These are phyloP conservation scores for Isoperla grammatica DNA, from an alignment of 2,888 invertebrate genomes.

Conservation along the genomic window DNA sequence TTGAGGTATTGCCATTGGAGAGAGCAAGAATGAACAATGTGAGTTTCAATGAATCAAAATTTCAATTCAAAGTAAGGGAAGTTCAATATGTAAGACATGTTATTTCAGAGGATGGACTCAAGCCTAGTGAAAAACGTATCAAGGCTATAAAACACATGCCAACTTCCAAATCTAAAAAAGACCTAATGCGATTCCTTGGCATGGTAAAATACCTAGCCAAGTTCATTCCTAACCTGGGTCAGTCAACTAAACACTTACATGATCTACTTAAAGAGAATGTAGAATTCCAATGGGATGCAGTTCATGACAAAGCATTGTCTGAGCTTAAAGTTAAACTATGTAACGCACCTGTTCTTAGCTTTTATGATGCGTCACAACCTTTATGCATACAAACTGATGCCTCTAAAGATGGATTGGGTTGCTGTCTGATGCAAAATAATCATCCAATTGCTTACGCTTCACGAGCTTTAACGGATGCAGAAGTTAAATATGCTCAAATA, in stretches of 20 bases:
- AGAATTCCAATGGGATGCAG: constrained; percentile 4
- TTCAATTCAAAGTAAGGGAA: background rate
- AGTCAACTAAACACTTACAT: constrained; percentile 18
- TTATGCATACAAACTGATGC: constrained; percentile 31
- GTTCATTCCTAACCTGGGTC: background rate
- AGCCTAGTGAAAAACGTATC: background rate
- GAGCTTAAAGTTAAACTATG: constrained; percentile 20
- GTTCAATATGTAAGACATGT: constrained; percentile 2
- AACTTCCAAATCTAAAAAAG: constrained; percentile 8
- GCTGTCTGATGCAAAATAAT: constrained; percentile 37
- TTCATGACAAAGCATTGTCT: constrained; percentile 18
- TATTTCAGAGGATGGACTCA: background rate
- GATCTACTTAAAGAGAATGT: constrained; percentile 17
- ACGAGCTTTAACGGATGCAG: constrained; percentile 34
- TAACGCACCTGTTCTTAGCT: constrained; percentile 21
- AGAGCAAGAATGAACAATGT: constrained; percentile 5
- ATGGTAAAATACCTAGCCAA: constrained; percentile 11
- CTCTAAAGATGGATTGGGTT: constrained; percentile 35
- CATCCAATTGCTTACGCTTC: constrained; percentile 40
- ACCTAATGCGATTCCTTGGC: constrained; percentile 2
- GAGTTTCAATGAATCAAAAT: constrained; percentile 7
- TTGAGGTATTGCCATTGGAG: background rate
- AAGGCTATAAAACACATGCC: background rate
- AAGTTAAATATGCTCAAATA: constrained; percentile 37
- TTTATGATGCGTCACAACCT: constrained; percentile 20